A percentile compares a stretch with the other conserved stretches of the same genome.
Conservation (phyloP, 2,888 invertebrate species). For the Chelonus formosanus region DNA sequence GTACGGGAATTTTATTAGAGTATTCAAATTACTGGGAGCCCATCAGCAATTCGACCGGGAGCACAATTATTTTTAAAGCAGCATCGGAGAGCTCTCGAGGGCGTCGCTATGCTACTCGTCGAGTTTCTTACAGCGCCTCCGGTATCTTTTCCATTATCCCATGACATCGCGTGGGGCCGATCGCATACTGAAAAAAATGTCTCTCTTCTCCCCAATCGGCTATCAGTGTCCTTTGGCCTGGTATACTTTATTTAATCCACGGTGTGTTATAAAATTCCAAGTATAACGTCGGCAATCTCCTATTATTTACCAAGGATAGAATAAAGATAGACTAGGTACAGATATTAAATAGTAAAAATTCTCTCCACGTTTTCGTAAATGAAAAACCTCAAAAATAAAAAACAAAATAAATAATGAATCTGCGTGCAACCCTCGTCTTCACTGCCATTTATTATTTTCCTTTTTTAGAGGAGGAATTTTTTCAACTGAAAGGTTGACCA, state of each 20-base stretch:
- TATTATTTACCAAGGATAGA: slow-evolving; percentile 9
- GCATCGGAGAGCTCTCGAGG: slow-evolving; percentile 34
- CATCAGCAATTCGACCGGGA: slow-evolving; percentile 33
- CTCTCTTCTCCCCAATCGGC: slow-evolving; percentile 19
- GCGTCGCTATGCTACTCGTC: slow-evolving; percentile 28
- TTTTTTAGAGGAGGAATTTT: not conserved
- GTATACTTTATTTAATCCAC: slow-evolving; percentile 18
- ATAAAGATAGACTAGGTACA: not conserved
- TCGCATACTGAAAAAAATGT: slow-evolving; percentile 21
- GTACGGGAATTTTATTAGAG: slow-evolving; percentile 40
- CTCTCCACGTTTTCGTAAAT: not conserved
- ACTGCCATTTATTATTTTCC: not conserved
- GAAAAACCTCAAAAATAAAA: not conserved
- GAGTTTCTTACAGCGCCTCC: slow-evolving; percentile 32
- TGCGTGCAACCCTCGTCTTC: slow-evolving; percentile 6
- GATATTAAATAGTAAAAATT: not conserved
- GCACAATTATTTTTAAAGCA: slow-evolving; percentile 45
- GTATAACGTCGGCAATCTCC: slow-evolving; percentile 7
- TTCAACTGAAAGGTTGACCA: slow-evolving; percentile 8
- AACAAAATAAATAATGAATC: slow-evolving; percentile 10
- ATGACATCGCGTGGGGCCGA: slow-evolving; percentile 26
- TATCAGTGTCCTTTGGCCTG: slow-evolving; percentile 9
- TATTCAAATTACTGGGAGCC: slow-evolving; percentile 41
- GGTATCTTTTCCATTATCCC: slow-evolving; percentile 35
- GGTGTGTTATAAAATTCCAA: slow-evolving; percentile 1